Percentiles rank a stretch among this genome's conserved stretches.
Evolutionary conservation across 2,888 invertebrate species (phyloP).

Genomic region (Tanytarsus gracilentus): DNA sequence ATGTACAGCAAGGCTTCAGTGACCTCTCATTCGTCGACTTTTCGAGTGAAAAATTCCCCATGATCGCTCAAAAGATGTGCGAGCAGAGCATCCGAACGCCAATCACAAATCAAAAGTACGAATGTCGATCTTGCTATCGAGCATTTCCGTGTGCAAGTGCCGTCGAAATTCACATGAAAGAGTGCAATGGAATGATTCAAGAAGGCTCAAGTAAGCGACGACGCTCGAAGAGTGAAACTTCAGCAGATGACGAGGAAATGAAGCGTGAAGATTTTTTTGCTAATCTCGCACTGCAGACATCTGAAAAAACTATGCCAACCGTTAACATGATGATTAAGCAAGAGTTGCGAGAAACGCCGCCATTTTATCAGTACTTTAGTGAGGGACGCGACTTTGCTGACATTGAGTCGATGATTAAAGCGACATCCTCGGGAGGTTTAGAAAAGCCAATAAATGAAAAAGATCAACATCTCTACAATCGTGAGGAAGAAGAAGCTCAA

Average conservation of each 20-base stretch:
- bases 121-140: constrained; percentile 59
- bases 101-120: constrained; percentile 52
- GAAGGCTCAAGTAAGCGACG: constrained; percentile 33
- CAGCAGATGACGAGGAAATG: constrained; percentile 47
- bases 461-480: constrained; percentile 38
- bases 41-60: constrained; percentile 67
- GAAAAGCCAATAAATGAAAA: constrained; percentile 21
- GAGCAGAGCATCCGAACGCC: constrained; percentile 55
- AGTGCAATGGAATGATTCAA: constrained; percentile 38
- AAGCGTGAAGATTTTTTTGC: constrained; percentile 73
- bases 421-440: constrained; percentile 61
- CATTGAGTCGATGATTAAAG: constrained; percentile 72
- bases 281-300: constrained; percentile 60
- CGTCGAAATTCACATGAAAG: constrained; percentile 56
- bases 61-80: constrained; percentile 64
- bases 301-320: constrained; percentile 8
- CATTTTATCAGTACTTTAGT: constrained; percentile 18
- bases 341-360: constrained; percentile 13
- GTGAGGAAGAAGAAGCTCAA: constrained; percentile 65
- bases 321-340: constrained; percentile 17
- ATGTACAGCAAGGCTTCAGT: constrained; percentile 50
- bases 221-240: constrained; percentile 37
- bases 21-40: constrained; percentile 69
- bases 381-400: constrained; percentile 60
- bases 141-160: constrained; percentile 64